Conservation (phyloP, 2,888 invertebrate genomes). For the Catocala sponsa region DNA sequence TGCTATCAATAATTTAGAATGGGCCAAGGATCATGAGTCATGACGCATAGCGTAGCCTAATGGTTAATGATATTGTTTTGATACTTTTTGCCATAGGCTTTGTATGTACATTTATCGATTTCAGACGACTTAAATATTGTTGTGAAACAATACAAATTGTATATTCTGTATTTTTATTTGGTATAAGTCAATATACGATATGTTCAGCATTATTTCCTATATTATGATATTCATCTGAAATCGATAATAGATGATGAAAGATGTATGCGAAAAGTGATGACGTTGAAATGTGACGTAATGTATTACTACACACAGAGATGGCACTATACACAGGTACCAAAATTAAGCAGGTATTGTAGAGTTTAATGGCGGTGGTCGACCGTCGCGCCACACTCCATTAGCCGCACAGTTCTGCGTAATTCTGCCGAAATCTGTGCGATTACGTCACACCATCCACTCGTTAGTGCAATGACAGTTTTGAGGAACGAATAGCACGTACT, state of each 20-base stretch:
- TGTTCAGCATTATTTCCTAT: neutral
- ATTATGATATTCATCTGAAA: constrained; percentile 15
- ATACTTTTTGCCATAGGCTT: constrained; percentile 25
- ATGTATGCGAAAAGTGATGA: constrained; percentile 16
- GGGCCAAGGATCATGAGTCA: constrained; percentile 52
- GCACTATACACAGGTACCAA: constrained; percentile 45
- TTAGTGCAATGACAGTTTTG: constrained; percentile 64
- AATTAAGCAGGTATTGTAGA: constrained; percentile 44
- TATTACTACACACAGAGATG: constrained; percentile 36
- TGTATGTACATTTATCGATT: constrained; percentile 2
- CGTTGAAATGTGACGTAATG: constrained; percentile 31
- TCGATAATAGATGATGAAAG: constrained; percentile 25
- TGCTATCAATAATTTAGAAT: constrained; percentile 43
- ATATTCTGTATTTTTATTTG: too few relatives aligned
- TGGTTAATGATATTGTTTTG: constrained; percentile 27
- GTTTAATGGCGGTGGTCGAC: constrained; percentile 49
- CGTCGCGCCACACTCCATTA: constrained; percentile 73
- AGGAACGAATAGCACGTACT: constrained; percentile 61
- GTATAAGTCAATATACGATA: too few relatives aligned
- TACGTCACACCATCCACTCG: constrained; percentile 71
- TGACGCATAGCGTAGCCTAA: constrained; percentile 38
- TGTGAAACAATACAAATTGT: too few relatives aligned
- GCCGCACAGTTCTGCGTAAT: constrained; percentile 73
- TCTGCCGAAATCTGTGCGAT: constrained; percentile 72
- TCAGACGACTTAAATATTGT: neutral